phyloP scores from a whole-genome alignment of 1,140 invertebrate species.

The Laodelphax striatellus region DNA sequence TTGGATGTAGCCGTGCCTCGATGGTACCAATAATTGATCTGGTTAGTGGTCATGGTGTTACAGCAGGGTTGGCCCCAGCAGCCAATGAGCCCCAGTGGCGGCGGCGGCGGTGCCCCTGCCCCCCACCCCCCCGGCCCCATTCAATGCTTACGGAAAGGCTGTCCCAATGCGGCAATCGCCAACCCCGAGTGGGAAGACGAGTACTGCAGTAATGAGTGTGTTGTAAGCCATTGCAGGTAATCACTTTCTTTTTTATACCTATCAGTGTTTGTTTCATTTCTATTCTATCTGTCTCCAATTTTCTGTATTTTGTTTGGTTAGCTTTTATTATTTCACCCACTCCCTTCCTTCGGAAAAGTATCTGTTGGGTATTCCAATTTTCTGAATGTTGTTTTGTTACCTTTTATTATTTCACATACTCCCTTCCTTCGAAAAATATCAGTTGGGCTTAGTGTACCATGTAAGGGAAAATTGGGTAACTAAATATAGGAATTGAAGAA shows the following conservation, averaged over 20 bases:
- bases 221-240: constrained; percentile 88
- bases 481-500: no score
- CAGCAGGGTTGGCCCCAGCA: constrained; percentile 11
- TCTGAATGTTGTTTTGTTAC: no score
- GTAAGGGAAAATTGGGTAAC: no score
- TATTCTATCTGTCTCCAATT: not conserved
- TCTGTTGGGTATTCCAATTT: no score
- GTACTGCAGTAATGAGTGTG: constrained; percentile 96
- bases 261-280: not conserved
- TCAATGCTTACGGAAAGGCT: constrained; percentile 77
- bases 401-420: no score
- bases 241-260: constrained; percentile 17
- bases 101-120: constrained; percentile 13
- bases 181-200: constrained; percentile 95
- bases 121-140: constrained; percentile 30
- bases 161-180: constrained; percentile 77
- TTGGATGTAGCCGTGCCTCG: not conserved
- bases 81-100: constrained; percentile 15
- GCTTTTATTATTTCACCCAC: not conserved
- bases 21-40: constrained; percentile 15
- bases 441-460: no score
- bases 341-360: not conserved
- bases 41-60: constrained; percentile 22
- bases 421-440: no score
- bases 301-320: not conserved